These are phyloP conservation scores for Tapera naevia DNA, from an alignment of 2,797 vertebrate species.

Conservation along the genomic window DNA sequence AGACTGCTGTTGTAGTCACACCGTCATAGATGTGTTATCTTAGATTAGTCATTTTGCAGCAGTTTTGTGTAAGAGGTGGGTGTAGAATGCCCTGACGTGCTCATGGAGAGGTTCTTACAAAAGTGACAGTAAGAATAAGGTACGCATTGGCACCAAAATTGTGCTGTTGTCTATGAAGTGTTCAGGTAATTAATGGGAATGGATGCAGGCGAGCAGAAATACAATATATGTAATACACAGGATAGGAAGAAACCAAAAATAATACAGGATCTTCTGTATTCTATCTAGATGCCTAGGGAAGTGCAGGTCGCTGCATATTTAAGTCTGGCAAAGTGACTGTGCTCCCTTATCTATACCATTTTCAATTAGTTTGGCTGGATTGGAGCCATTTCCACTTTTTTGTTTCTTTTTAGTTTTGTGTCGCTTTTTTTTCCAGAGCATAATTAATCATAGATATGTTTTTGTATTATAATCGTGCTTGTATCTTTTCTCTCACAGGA, in stretches of 20 bases:
- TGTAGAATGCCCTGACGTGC: not conserved
- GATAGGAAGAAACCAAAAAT: not conserved
- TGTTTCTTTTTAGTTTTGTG: not conserved
- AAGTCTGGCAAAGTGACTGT: not conserved
- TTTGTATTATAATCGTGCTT: not conserved
- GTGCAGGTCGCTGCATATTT: rapidly evolving
- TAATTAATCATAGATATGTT: not conserved
- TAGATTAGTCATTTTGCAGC: not conserved
- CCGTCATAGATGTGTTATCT: not conserved
- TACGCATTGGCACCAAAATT: not conserved
- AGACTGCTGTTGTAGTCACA: too few species aligned
- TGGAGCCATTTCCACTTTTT: not conserved
- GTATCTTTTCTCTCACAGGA: not conserved
- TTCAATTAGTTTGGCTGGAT: not conserved
- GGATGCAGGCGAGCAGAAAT: not conserved
- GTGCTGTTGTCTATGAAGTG: not conserved
- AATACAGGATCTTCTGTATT: not conserved
- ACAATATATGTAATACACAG: not conserved
- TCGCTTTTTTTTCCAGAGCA: not conserved
- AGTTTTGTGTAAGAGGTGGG: not conserved
- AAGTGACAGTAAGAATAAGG: not conserved
- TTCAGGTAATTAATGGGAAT: not conserved
- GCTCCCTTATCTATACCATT: not conserved
- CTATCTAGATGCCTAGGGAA: not conserved
- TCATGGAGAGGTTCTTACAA: not conserved